These are phyloP conservation scores for Aleiodes alternator DNA, from an alignment of 2,888 invertebrate genomes.

Conservation along the genomic window DNA sequence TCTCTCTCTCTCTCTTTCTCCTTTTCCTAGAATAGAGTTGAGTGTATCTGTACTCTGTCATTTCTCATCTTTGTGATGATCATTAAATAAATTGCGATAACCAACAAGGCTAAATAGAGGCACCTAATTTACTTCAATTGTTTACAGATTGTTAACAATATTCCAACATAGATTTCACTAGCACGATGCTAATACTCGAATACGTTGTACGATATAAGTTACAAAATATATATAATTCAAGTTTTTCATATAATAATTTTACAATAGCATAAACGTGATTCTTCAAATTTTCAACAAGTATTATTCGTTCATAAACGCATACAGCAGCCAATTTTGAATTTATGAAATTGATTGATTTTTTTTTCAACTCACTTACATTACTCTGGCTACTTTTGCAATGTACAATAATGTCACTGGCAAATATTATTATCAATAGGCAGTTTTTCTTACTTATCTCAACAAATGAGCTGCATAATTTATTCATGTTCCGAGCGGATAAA, in stretches of 20 bases:
- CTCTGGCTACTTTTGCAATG: slow-evolving; percentile 72
- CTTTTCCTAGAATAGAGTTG: neutral
- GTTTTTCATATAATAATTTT: slow-evolving; percentile 52
- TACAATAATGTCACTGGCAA: slow-evolving; percentile 60
- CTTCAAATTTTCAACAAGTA: slow-evolving; percentile 16
- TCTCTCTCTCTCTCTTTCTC: neutral
- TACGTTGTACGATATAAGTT: slow-evolving; percentile 64
- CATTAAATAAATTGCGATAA: slow-evolving; percentile 19
- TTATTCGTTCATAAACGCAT: slow-evolving; percentile 29
- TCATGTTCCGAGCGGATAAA: slow-evolving; percentile 1
- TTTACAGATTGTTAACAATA: slow-evolving; percentile 49
- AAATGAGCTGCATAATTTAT: slow-evolving; percentile 5
- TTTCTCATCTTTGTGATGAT: neutral
- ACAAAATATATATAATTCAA: slow-evolving; percentile 66
- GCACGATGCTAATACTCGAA: slow-evolving; percentile 56
- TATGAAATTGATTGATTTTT: neutral
- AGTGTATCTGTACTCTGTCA: neutral
- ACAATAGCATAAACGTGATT: slow-evolving; percentile 39
- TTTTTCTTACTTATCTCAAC: slow-evolving; percentile 50
- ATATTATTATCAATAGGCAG: slow-evolving; percentile 62
- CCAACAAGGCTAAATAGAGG: slow-evolving; percentile 50
- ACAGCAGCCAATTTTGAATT: slow-evolving; percentile 10
- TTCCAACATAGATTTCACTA: slow-evolving; percentile 44
- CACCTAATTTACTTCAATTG: slow-evolving; percentile 52
- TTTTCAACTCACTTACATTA: slow-evolving; percentile 13